Evolutionary conservation across 2,888 invertebrate species (phyloP), one percentile per base, ranked within the genome.

Genomic region (Cybosia mesomella): DNA sequence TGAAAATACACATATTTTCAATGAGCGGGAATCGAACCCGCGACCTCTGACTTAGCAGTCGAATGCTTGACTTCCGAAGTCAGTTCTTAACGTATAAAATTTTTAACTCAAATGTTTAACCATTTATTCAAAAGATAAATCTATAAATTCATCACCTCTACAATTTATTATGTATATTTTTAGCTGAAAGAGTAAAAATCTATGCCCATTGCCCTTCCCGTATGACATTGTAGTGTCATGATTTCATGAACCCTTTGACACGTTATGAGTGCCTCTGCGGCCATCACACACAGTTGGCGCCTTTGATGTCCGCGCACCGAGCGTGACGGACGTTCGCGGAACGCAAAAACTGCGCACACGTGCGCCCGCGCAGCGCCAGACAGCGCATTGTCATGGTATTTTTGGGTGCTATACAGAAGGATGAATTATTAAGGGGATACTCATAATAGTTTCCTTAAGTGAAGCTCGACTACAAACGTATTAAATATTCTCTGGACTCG

Each of bases 331-430:
- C 73, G 72, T 83, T 83, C 83, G 77, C 73, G 71, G 83, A 83
- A 83, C 69, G 76, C 82, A 73, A 75, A 75, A 76, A 75, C 71
- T 72, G 72, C 72, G 57, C 77, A 80, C 81, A 83, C 82, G 82
- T 82, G 82, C 75, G 75, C 71, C 10, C 21, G 72, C 69, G 74
- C 76, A 61, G 61, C 73, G 66, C 73, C 60, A 61, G 61, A 63
- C 53, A 55, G 32, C 65, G 58, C 66, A 64, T 67, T 72, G 68
- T 55, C 36, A 36, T 28, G 58, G 62, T 70, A 71, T 66, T 63
- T 72, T 70, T 69, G 72, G 79, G 57, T 24, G 66, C 66, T 55
- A 61, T 49, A 34, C 53, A 34, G 59, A 54, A 54, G 61, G 60
- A 66, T 66, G 57, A 61, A 49, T 60, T 55, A 55, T 57, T 68